A percentile compares a stretch with the other conserved stretches of the same genome.
Evolutionary conservation across 92 coral and sea anemone genomes (phyloP).

Genomic region (Zoanthus sansibaricus): DNA sequence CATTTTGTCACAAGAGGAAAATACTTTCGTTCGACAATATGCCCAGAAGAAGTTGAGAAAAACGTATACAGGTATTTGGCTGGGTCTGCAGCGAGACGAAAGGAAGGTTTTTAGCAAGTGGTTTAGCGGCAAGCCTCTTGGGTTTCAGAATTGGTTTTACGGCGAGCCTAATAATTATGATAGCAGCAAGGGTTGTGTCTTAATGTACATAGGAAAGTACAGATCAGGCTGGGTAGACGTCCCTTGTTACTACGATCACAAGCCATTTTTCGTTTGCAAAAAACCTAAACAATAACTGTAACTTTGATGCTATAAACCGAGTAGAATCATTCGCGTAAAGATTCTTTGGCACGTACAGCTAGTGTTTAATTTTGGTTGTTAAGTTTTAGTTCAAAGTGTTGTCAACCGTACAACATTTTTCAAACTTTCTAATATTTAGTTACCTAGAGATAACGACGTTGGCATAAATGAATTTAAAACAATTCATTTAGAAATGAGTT

Average conservation of each 20-base stretch:
- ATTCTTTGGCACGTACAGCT: no score
- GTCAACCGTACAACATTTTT: no score
- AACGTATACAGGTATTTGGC: background rate
- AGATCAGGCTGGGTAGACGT: slow-evolving; percentile 22
- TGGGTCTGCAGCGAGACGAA: slow-evolving; percentile 32
- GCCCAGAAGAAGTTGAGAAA: background rate
- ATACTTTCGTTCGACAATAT: background rate
- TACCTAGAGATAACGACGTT: no score
- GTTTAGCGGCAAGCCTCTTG: slow-evolving; percentile 3
- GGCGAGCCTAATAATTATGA: slow-evolving; percentile 19
- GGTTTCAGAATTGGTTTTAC: background rate
- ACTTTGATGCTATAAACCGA: no score
- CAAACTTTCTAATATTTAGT: no score
- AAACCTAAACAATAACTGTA: background rate
- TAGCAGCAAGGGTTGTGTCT: background rate
- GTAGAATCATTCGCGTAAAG: no score
- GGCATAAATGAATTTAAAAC: no score
- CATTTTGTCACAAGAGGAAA: slow-evolving; percentile 21
- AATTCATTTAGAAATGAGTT: no score
- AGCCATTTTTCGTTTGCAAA: slow-evolving; percentile 18
- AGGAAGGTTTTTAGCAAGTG: background rate
- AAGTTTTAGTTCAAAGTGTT: no score
- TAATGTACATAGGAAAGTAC: slow-evolving; percentile 7
- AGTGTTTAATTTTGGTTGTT: no score
- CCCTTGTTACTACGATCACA: slow-evolving; percentile 8